phyloP scores from a whole-genome alignment of 2,888 invertebrate genomes.

The Monoplex corrugatus region DNA sequence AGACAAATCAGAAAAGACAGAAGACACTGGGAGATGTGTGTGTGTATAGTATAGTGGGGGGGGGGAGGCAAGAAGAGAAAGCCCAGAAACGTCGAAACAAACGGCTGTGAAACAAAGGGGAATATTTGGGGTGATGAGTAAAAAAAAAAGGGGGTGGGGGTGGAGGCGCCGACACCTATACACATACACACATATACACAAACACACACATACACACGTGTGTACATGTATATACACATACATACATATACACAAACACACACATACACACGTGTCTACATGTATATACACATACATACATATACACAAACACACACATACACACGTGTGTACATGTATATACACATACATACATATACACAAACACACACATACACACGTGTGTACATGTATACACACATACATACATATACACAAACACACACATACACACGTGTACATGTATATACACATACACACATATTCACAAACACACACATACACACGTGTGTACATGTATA shows the following conservation, averaged over 20 bases:
- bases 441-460: no score
- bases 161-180: background rate
- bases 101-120: no score
- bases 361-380: background rate
- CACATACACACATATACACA: background rate
- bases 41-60: no score
- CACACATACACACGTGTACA: no score
- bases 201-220: background rate
- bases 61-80: background rate
- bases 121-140: no score
- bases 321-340: conserved; percentile 22
- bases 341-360: background rate
- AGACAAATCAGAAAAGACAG: no score
- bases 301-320: conserved; percentile 15
- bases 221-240: background rate
- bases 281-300: background rate
- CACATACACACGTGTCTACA: background rate
- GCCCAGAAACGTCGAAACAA: background rate
- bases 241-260: background rate
- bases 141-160: no score
- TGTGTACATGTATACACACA: no score
- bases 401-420: no score
- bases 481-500: no score
- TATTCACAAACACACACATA: no score
- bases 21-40: no score